Base-by-base conservation (phyloP, 2,888 invertebrate genomes). In the Apodemia mormo region DNA sequence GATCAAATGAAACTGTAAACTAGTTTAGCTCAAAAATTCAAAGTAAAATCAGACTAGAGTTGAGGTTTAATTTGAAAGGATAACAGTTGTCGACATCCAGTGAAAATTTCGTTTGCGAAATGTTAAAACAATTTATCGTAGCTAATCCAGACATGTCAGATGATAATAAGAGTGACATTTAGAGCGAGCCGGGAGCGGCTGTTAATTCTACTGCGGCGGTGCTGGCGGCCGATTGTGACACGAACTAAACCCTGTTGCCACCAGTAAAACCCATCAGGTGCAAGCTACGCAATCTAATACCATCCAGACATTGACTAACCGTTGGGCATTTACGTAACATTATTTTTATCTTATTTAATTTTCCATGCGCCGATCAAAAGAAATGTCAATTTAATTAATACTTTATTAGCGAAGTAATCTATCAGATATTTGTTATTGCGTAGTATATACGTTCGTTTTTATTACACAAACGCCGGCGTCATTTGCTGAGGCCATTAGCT, bases 131-230 rank as follows among this genome's bases (percentile, higher is more conserved):
- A 90, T 93, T 92, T 91, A 92, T 90, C 88, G 90, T 84, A 85
- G 84, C 87, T 92, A 93, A 93, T 92, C 93, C 92, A 81, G 78
- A 82, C 86, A 86, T 92, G 93, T 92, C 93, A 88, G 87, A 90
- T 80, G 87, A 90, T 93, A 92, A 92, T 92, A 93, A 92, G 89
- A 92, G 90, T 92, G 93, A 92, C 93, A 90, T 90, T 92, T 89
- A 84, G 87, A 90, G 87, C 87, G 83, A 82, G 79, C 84, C 81
- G 75, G 76, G 80, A 80, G 84, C 83, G 85, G 83, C 81, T 87
- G 90, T 90, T 92, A 92, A 93, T 92, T 91, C 91, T 87, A 88
- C 86, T 89, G 87, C 78, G 85, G 85, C 83, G 83, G 84, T 83
- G 5, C 52, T 52, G 83, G 82, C 82, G 87, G 81, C 86, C 87